Evolutionary conservation across 2,888 invertebrate species (phyloP).

Genomic region (Capitulum mitella): DNA sequence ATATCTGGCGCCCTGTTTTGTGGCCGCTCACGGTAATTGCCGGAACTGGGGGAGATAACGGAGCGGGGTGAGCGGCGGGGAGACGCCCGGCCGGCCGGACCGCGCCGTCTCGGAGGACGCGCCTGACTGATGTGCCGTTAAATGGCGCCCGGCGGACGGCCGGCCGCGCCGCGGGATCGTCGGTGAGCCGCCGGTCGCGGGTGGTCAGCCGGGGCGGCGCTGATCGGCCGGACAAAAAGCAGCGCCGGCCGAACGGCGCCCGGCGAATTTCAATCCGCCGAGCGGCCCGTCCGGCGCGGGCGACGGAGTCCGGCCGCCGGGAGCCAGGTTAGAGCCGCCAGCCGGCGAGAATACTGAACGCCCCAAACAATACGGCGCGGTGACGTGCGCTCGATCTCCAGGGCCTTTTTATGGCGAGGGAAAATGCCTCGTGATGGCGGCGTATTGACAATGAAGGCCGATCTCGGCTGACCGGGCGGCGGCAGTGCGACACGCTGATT

Average conservation of each 20-base stretch:
- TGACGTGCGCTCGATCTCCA: not conserved
- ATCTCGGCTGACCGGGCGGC: not conserved
- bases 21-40: not conserved
- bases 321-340: not conserved
- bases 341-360: not conserved
- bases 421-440: not conserved
- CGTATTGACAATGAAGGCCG: not conserved
- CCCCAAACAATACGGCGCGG: not conserved
- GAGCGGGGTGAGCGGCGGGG: too few relatives aligned
- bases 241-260: not conserved
- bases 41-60: slow-evolving; percentile 13
- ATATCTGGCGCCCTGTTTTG: not conserved
- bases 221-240: too few relatives aligned
- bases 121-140: not conserved
- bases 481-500: not conserved
- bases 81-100: not conserved
- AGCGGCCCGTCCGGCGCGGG: too few relatives aligned
- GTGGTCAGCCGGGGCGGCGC: too few relatives aligned
- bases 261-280: not conserved
- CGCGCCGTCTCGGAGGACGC: not conserved
- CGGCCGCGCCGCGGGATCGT: too few relatives aligned
- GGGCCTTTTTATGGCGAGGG: not conserved
- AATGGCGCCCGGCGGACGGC: not conserved
- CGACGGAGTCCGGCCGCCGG: not conserved
- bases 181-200: not conserved